Conservation (phyloP, 2,113 vertebrate genomes). For the Lanius collurio region DNA sequence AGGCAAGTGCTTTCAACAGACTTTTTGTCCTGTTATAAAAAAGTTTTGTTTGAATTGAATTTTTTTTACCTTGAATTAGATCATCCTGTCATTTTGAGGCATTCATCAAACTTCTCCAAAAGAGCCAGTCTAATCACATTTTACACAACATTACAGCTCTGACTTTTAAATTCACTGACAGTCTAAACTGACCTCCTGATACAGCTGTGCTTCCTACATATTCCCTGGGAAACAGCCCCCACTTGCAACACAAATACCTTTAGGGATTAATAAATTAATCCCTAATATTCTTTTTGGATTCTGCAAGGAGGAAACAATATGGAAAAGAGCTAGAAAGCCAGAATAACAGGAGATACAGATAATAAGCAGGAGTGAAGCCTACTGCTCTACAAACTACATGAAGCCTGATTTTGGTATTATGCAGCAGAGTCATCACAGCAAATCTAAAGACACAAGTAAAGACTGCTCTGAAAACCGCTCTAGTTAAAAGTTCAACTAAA, state of each 20-base stretch:
- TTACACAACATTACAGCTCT: not conserved
- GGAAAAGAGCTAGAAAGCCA: not conserved
- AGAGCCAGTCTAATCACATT: not conserved
- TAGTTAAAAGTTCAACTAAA: not conserved
- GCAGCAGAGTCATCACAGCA: not conserved
- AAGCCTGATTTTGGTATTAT: not conserved
- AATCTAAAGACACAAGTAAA: not conserved
- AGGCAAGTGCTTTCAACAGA: conserved; percentile 99
- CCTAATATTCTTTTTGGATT: not conserved
- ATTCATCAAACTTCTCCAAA: not conserved
- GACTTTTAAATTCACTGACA: not conserved
- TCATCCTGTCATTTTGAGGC: not conserved
- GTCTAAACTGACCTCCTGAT: not conserved
- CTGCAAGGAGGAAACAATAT: not conserved
- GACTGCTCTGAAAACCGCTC: not conserved
- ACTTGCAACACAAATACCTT: not conserved
- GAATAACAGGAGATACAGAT: not conserved
- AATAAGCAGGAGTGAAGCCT: not conserved
- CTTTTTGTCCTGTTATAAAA: conserved; percentile 89
- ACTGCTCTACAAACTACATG: not conserved
- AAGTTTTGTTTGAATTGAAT: too few species aligned
- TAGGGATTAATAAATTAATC: not conserved
- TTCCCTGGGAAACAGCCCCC: not conserved
- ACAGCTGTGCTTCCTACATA: not conserved
- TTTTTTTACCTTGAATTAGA: not conserved